Evolutionary conservation across 2,888 invertebrate genomes (phyloP).

Genomic region (Saturnia pavonia): DNA sequence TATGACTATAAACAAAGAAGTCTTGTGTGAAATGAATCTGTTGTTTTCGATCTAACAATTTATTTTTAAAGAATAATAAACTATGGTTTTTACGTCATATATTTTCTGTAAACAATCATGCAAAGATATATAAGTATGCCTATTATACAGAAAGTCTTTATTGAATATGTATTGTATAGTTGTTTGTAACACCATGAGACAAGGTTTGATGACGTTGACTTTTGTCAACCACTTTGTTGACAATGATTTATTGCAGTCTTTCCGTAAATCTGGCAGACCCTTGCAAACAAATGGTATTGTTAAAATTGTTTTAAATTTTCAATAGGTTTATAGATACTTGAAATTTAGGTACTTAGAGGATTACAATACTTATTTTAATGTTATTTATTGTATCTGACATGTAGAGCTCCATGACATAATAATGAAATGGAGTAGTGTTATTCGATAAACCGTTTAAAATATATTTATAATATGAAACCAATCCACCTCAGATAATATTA

Average conservation of each 20-base stretch:
- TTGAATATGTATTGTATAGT: conserved; percentile 52
- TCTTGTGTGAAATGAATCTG: conserved; percentile 36
- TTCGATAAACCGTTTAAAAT: background rate
- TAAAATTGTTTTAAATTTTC: conserved; percentile 26
- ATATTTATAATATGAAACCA: background rate
- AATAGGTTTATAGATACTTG: conserved; percentile 5
- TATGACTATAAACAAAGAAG: conserved; percentile 44
- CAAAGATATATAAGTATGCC: conserved; percentile 41
- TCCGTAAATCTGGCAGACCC: conserved; percentile 32
- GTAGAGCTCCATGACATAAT: background rate
- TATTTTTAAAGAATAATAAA: conserved; percentile 58
- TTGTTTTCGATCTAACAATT: conserved; percentile 48
- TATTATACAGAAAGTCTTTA: conserved; percentile 50
- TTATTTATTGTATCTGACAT: background rate
- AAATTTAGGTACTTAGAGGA: background rate
- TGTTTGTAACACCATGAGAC: conserved; percentile 50
- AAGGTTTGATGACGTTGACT: conserved; percentile 41
- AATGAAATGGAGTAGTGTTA: background rate
- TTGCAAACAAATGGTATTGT: conserved; percentile 39
- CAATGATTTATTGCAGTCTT: conserved; percentile 69
- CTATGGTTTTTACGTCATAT: conserved; percentile 60
- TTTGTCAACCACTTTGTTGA: conserved; percentile 65
- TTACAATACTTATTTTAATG: background rate
- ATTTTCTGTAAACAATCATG: conserved; percentile 57
- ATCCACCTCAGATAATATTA: background rate